Base-by-base conservation (phyloP, 2,113 vertebrate species). In the Callipepla californica region DNA sequence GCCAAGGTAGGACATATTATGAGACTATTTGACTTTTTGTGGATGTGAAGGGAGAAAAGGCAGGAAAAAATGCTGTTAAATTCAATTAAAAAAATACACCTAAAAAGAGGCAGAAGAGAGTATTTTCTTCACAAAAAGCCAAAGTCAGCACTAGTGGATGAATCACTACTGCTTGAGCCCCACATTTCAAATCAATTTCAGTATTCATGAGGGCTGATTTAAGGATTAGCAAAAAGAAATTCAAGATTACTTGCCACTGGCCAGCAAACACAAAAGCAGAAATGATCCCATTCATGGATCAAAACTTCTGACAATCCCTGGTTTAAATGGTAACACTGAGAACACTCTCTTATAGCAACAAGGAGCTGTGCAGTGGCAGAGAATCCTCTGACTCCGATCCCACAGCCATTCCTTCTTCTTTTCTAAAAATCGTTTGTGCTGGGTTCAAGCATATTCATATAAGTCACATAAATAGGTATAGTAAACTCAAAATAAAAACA, bases 31-130 rank as follows among this genome's bases (percentile, higher is more conserved):
- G 21, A 47, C 11, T 69, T 79, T 45, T 22, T 55, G 36, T 34
- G 6, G 5, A 12, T 67, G 36, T 18, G 30, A 74, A 23, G 10
- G 3, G 3, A 14, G 1, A 58, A 11, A 18, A 20, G 5, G 11
- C 32, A 8, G 8, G 6, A 10, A 23, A 3, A 61, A 53, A 53
- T 16, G 51, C 51, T 28, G 16, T 51, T 53, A 9, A 53, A 53
- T 40, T 40, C 11, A 53, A 53, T 26, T 28, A 53, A 53, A 28
- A 25, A 26, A 26, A 48, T 11, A 48, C 20, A 47, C 45, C 30
- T 12, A 20, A 5, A 0, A 1, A 40, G 23, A 38, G 3, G 1
- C 7, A 45, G 23, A 53, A 63, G 8, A 75, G 9, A 8, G 4
- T 3, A 5, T 42, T 61, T 78, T 45, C n/a, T 13, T 23, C 47